Evolutionary conservation across 2,797 vertebrate genomes (phyloP), one percentile per base, ranked within the genome.

Genomic region (Ceyx erithaca): DNA sequence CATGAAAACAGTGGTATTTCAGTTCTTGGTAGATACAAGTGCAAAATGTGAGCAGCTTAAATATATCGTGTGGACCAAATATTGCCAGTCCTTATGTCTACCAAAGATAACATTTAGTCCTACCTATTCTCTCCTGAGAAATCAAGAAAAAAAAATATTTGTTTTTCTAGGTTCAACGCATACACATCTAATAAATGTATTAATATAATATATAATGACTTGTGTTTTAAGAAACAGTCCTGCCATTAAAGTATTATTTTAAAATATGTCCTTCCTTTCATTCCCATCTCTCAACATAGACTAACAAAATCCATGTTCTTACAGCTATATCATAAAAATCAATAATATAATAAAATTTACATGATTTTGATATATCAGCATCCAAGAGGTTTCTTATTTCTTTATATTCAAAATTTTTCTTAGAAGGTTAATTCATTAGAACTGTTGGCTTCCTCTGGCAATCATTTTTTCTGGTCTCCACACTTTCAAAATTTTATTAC

Each of bases 401-500:
- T 64, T 63, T 79, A 77, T 23, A 57, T 2, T 28, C 71, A 8
- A 72, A 87, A 45, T 87, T 58, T 57, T 66, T 77, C 63, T 83
- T 78, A 87, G 69, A 70, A 78, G n/a, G 26, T 73, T 75, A 80
- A 79, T 69, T 92, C 23, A 8, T 45, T 41, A 22, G 67, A 90
- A 73, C 40, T 43, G 33, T 57, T 51, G 30, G 30, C 21, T 71
- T 94, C 28, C 68, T 64, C 52, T 9, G 61, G 54, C 55, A 92
- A 78, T 80, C 1, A 59, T 72, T 76, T 83, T 81, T 90, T 54
- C 68, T 83, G 8, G 15, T 72, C 46, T 66, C 54, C 51, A 72
- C 54, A 89, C 41, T 76, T 87, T 77, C 79, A 91, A 94, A 93
- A 92, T 75, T 80, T 86, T 79, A 75, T 91, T 88, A 80, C 28